Conservation (phyloP, 2,797 vertebrate genomes). For the Gobio occitaniae region DNA sequence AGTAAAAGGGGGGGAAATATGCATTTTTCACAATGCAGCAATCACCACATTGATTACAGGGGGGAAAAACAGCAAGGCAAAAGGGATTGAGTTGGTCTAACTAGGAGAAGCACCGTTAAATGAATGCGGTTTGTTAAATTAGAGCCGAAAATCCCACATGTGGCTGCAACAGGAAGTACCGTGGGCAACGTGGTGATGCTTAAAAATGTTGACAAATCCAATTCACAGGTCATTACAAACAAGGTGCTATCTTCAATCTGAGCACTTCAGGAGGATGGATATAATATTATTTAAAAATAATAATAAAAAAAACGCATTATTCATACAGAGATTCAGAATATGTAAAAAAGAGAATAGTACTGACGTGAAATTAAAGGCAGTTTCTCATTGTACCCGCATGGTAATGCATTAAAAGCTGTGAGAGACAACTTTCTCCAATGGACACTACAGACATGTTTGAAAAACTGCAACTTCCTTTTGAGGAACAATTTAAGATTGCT, state of each 20-base stretch:
- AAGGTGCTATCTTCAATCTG: constrained; percentile 20
- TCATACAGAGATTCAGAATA: constrained; percentile 23
- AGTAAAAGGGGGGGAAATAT: background rate
- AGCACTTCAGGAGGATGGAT: constrained; percentile 1
- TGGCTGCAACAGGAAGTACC: background rate
- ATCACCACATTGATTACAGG: constrained; percentile 29
- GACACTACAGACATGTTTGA: constrained; percentile 24
- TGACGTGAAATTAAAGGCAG: constrained; percentile 10
- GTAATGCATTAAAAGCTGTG: constrained; percentile 49
- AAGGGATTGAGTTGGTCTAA: background rate
- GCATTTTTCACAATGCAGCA: constrained; percentile 43
- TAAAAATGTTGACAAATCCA: constrained; percentile 3
- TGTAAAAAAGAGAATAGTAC: background rate
- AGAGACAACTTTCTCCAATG: constrained; percentile 19
- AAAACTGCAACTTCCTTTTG: constrained; percentile 13
- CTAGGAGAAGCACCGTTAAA: constrained; percentile 10
- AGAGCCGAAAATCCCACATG: background rate
- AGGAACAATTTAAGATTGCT: constrained; percentile 15
- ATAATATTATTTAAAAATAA: background rate
- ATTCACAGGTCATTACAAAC: background rate
- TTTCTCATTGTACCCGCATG: constrained; percentile 42
- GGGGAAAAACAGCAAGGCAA: background rate
- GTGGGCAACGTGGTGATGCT: background rate
- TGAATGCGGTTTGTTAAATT: background rate
- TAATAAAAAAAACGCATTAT: constrained; percentile 7